These are phyloP conservation scores for Brenthis ino DNA, from an alignment of 2,888 invertebrate genomes.

Conservation along the genomic window DNA sequence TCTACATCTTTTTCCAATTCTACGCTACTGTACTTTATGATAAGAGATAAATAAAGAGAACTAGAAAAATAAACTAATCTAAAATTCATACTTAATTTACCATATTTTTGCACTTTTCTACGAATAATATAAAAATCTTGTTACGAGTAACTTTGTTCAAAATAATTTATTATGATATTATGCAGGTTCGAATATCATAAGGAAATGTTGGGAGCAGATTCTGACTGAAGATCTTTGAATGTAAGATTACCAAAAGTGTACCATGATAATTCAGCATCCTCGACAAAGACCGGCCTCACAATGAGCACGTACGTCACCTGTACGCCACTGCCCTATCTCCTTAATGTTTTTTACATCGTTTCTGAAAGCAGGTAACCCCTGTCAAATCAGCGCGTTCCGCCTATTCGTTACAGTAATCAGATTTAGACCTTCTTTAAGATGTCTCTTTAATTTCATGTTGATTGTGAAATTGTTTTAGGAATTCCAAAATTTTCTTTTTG, in stretches of 20 bases:
- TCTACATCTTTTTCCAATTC: no score
- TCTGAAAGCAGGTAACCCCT: slow-evolving; percentile 3
- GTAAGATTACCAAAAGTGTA: no score
- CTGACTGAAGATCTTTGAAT: neutral
- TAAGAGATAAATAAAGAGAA: no score
- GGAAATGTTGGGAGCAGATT: neutral
- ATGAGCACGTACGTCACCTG: neutral
- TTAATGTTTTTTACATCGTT: neutral
- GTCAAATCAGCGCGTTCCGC: slow-evolving; percentile 14
- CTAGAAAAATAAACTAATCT: no score
- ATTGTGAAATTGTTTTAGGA: neutral
- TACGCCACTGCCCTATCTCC: no score
- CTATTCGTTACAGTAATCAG: neutral
- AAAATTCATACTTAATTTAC: no score
- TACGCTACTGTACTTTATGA: no score
- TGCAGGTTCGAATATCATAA: no score
- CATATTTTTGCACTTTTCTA: no score
- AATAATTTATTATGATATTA: no score
- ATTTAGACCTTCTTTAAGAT: slow-evolving; percentile 6
- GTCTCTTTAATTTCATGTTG: slow-evolving; percentile 3
- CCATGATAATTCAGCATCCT: slow-evolving; percentile 1
- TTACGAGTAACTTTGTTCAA: no score
- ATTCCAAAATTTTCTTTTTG: neutral
- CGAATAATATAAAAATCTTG: no score
- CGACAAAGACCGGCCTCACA: neutral